Evolutionary conservation across 2,113 vertebrate species (phyloP), one percentile per base, ranked within the genome.

Genomic region (Fregata magnificens): DNA sequence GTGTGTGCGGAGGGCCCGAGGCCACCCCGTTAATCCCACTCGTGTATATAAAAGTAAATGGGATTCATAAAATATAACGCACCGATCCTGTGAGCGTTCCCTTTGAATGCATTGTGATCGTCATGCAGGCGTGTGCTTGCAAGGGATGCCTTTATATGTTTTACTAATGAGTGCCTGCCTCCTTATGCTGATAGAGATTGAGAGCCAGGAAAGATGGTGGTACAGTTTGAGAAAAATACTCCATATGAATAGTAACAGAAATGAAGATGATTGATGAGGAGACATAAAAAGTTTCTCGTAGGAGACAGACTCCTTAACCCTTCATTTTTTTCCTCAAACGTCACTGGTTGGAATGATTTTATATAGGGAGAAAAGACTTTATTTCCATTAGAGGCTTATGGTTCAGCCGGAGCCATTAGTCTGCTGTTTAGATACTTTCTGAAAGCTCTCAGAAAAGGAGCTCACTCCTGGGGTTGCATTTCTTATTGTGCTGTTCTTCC

Each of bases 21-120:
- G 45, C 8, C 53, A 2, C 47, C 11, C 0, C 2, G 18, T 3
- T 42, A 21, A 2, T 10, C 36, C n/a, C 18, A 2, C 5, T 14
- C 11, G 7, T 6, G 38, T 12, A 0, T 3, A 7, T 21, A 1
- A 7, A 18, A 20, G 14, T 6, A 50, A 6, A 20, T 0, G 19
- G 28, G n/a, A 4, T 38, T 40, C 24, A 0, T 40, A 29, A 17
- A 3, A 11, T 4, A 3, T 22, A 1, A 2, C 3, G 53, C 53
- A 7, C 10, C 1, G 32, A 4, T 20, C 20, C 26, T 7, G 25
- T 2, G 42, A 22, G 42, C 17, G 1, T 25, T 13, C 7, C 16
- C 14, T 76, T 4, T 1, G 44, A 16, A 8, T 11, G 28, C 47
- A 1, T 13, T n/a, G 83, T 12, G 31, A 4, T 13, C 1, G 16